These are phyloP conservation scores for Sebastes iracundus DNA, from an alignment of 2,797 vertebrate genomes.

Conservation along the genomic window DNA sequence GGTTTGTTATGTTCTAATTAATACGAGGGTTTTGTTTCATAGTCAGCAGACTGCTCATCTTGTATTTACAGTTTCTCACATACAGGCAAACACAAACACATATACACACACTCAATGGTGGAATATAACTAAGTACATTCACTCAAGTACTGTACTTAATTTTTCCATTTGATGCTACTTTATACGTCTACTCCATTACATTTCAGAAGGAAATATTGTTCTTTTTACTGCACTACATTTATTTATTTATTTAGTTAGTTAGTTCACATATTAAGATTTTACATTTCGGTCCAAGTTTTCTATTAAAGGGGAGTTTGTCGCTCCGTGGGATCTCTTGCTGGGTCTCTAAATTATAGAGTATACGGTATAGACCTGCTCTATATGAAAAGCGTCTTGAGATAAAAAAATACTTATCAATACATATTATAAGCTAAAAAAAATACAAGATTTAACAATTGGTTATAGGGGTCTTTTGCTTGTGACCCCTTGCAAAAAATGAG, in stretches of 20 bases:
- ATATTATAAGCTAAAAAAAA: not conserved
- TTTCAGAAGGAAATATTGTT: not conserved
- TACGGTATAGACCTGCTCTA: too few relatives aligned
- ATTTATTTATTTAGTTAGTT: not conserved
- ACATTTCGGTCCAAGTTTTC: not conserved
- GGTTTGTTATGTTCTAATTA: conserved; percentile 23
- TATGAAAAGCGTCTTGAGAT: too few relatives aligned
- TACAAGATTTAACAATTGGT: not conserved
- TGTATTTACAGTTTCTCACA: not conserved
- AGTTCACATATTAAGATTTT: not conserved
- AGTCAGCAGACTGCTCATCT: not conserved
- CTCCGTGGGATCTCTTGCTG: too few relatives aligned
- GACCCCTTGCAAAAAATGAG: not conserved
- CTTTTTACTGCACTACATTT: not conserved
- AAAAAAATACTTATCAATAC: not conserved
- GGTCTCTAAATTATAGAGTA: too few relatives aligned
- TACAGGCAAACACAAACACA: not conserved
- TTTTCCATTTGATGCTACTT: not conserved
- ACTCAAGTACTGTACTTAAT: not conserved
- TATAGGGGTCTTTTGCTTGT: not conserved
- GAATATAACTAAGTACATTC: not conserved
- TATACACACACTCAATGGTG: not conserved
- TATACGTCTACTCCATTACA: not conserved
- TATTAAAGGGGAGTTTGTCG: too few relatives aligned
- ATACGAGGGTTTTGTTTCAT: conserved; percentile 5